Evolutionary conservation across 2,888 invertebrate species (phyloP).

Genomic region (Melipona beecheii): DNA sequence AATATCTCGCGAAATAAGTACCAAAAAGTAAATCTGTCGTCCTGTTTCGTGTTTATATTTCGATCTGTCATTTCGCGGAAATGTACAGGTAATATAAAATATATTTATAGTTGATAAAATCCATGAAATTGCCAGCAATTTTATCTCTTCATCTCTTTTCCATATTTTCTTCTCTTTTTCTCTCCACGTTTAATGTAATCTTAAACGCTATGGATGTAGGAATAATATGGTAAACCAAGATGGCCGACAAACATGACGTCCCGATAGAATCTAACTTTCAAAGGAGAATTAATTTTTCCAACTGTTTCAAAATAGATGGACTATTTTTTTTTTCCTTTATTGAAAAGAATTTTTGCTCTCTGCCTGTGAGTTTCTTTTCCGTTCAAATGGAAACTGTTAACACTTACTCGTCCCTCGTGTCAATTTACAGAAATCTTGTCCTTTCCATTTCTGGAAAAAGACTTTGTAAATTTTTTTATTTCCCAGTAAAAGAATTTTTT

Average conservation of each 20-base stretch:
- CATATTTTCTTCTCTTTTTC: background rate
- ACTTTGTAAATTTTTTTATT: background rate
- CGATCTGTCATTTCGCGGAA: conserved; percentile 1
- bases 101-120: conserved; percentile 29
- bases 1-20: background rate
- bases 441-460: background rate
- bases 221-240: background rate
- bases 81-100: conserved; percentile 29
- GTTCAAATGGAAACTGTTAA: background rate
- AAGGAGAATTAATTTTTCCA: background rate
- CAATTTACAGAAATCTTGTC: background rate
- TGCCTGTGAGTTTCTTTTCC: conserved; percentile 11
- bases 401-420: background rate
- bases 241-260: background rate
- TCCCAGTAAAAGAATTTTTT: background rate
- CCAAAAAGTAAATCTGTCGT: conserved; percentile 17
- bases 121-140: conserved; percentile 46
- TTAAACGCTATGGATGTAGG: conserved; percentile 12
- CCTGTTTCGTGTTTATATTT: background rate
- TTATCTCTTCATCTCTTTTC: background rate
- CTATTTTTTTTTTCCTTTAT: background rate
- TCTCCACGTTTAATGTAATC: background rate
- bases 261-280: background rate
- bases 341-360: background rate
- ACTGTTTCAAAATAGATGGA: background rate